Evolutionary conservation across 2,888 invertebrate genomes (phyloP).

Genomic region (Chymomyza caudatula): DNA sequence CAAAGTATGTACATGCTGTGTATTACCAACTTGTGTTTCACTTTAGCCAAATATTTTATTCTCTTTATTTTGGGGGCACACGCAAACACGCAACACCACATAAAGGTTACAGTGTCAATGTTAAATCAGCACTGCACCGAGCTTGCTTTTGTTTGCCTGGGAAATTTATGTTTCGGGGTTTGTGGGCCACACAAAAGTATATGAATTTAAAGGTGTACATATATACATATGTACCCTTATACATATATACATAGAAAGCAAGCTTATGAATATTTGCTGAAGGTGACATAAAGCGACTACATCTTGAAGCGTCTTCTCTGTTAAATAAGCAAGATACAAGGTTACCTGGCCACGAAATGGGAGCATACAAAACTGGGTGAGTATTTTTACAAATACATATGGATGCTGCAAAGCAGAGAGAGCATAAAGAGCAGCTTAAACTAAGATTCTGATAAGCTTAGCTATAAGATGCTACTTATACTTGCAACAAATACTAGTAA

Average conservation of each 20-base stretch:
- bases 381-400: background rate
- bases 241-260: background rate
- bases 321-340: background rate
- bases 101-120: constrained; percentile 29
- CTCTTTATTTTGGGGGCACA: background rate
- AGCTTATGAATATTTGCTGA: background rate
- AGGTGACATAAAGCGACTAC: background rate
- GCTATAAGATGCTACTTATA: background rate
- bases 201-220: background rate
- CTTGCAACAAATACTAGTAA: background rate
- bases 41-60: constrained; percentile 11
- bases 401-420: too few species aligned
- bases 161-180: constrained; percentile 3
- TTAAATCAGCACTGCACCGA: constrained; percentile 3
- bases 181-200: background rate
- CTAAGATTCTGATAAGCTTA: background rate
- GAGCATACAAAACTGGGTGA: background rate
- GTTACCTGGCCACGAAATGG: background rate
- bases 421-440: background rate
- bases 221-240: background rate
- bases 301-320: background rate
- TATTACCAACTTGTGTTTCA: constrained; percentile 14
- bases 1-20: constrained; percentile 9
- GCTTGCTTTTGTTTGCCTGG: constrained; percentile 13
- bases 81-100: background rate